Evolutionary conservation across 2,888 invertebrate species (phyloP).

Genomic region (Siphlonurus alternatus): DNA sequence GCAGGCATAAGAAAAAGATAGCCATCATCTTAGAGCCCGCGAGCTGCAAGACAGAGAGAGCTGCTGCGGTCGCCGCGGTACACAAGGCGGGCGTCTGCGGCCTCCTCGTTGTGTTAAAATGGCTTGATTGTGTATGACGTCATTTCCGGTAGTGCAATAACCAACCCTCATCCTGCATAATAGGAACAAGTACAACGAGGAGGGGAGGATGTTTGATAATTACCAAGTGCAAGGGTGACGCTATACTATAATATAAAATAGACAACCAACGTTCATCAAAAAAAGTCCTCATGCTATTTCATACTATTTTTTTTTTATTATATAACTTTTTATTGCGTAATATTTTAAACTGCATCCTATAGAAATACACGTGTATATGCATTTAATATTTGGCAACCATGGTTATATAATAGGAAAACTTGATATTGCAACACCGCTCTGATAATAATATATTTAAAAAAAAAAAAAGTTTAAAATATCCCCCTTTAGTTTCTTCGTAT

Average conservation of each 20-base stretch:
- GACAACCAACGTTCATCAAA: no score
- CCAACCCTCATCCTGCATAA: background rate
- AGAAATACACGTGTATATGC: background rate
- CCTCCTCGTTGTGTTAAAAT: background rate
- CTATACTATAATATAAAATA: no score
- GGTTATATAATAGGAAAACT: background rate
- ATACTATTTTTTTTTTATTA: no score
- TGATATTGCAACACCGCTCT: background rate
- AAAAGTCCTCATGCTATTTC: no score
- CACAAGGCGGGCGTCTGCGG: background rate
- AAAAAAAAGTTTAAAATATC: background rate
- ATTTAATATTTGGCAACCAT: background rate
- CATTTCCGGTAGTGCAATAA: background rate
- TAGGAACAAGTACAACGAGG: background rate
- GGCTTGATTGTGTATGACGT: background rate
- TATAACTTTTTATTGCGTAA: no score
- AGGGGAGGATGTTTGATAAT: background rate
- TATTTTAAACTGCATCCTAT: background rate
- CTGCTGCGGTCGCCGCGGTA: background rate
- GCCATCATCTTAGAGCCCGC: no score
- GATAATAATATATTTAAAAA: background rate
- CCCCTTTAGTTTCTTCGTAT: background rate
- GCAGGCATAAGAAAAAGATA: no score
- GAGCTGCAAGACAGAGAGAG: no score
- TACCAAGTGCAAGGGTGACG: background rate